Base-by-base conservation (phyloP, 2,113 vertebrate species). In the Dissostichus mawsoni region DNA sequence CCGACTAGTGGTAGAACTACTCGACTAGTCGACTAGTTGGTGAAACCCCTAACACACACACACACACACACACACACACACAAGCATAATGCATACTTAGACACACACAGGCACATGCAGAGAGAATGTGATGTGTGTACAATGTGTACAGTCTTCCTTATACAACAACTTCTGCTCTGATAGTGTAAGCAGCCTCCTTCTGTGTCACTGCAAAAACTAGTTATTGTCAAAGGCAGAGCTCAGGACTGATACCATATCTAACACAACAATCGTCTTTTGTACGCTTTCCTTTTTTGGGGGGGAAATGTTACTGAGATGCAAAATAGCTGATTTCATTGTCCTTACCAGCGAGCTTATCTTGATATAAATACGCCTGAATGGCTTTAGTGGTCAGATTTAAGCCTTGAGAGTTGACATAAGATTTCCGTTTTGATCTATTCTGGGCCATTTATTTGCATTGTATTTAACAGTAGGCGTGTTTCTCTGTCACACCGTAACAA, bases 151-250 rank as follows among this genome's bases (percentile, higher is more conserved):
- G 29, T 48, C 53, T 20, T 29, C 29, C 56, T 70, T 45, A 59
- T 63, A 67, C 68, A 63, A 56, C 55, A 81, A 69, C 25, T 62
- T 75, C 78, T 69, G 56, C 71, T 75, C 78, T 77, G 67, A 78
- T 79, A 76, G 79, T 58, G 61, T 50, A 74, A 67, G 23, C 59
- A 55, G 63, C 59, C 33, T 86, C 45, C 25, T 52, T 73, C 59
- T 80, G 56, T 56, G 59, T 47, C 56, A 55, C 62, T 52, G 20
- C 8, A 41, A 48, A 66, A 76, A 12, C 7, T 7, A 18, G 58
- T 72, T 67, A 58, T 33, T 65, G 33, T 70, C 63, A 69, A 64
- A 85, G 56, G 47, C n/a, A 58, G 10, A 64, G 65, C 52, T 66
- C 58, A 16, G 61, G 48, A 55, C 51, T 48, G n/a, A 71, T 76